Evolutionary conservation across 2,797 vertebrate genomes (phyloP).

Genomic region (Anabas testudineus): DNA sequence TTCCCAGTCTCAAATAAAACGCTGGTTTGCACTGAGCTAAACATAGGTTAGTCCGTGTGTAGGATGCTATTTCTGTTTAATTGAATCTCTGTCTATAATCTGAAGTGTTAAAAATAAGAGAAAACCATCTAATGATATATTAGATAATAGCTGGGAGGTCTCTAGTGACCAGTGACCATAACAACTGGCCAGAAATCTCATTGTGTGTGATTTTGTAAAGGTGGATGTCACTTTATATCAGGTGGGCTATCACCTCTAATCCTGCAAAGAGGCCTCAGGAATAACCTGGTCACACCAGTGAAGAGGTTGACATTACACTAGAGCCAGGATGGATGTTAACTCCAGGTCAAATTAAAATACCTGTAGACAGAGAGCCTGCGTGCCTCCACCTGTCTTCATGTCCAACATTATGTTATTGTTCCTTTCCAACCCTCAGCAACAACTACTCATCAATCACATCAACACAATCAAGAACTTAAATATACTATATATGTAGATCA

Average conservation of each 20-base stretch:
- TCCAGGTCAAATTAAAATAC: slow-evolving; percentile 56
- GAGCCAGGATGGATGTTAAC: slow-evolving; percentile 45
- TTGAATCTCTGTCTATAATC: background rate
- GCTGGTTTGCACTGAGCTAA: background rate
- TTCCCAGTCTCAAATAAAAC: background rate
- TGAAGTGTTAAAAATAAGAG: background rate
- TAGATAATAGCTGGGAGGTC: background rate
- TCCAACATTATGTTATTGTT: slow-evolving; percentile 34
- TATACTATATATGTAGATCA: background rate
- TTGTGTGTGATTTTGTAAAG: slow-evolving; percentile 36
- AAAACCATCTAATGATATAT: background rate
- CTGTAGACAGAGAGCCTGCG: slow-evolving; percentile 29
- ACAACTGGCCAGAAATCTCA: background rate
- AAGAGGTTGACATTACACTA: slow-evolving; percentile 46
- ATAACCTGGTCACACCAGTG: slow-evolving; percentile 26
- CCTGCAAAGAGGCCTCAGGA: slow-evolving; percentile 20
- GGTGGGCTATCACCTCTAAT: slow-evolving; percentile 11
- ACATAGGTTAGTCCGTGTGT: slow-evolving; percentile 19
- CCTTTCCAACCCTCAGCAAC: slow-evolving; percentile 12
- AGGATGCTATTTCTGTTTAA: slow-evolving; percentile 3
- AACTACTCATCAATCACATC: slow-evolving; percentile 18
- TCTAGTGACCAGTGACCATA: slow-evolving; percentile 1
- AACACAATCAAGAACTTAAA: slow-evolving; percentile 17
- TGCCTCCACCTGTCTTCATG: slow-evolving; percentile 35
- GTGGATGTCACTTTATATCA: slow-evolving; percentile 43